phyloP scores from a whole-genome alignment of 2,113 vertebrate species.

The Osmerus eperlanus region DNA sequence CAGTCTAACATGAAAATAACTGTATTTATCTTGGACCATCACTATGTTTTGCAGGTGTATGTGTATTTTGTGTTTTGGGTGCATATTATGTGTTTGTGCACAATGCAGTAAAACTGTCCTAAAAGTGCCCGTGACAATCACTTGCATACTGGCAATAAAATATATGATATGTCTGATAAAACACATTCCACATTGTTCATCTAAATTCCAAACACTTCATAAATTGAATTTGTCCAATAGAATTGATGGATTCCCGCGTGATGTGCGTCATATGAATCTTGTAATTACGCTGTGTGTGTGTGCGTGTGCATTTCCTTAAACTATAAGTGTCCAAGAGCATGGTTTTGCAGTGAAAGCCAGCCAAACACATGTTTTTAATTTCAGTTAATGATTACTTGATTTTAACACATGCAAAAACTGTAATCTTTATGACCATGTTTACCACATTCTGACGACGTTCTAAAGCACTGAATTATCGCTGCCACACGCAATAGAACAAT shows the following conservation, averaged over 20 bases:
- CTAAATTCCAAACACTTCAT: constrained; percentile 31
- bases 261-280: constrained; percentile 5
- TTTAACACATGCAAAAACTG: neutral
- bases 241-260: neutral
- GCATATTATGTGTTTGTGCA: too few relatives aligned
- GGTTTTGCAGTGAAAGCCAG: too few relatives aligned
- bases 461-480: neutral
- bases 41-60: too few relatives aligned
- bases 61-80: too few relatives aligned
- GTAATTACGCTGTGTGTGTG: too few relatives aligned
- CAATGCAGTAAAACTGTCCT: too few relatives aligned
- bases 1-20: too few relatives aligned
- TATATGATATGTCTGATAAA: neutral
- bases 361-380: neutral
- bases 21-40: too few relatives aligned
- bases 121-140: too few relatives aligned
- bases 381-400: constrained; percentile 4
- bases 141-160: neutral
- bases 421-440: neutral
- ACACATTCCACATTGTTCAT: constrained; percentile 10
- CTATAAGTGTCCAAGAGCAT: too few relatives aligned
- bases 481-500: neutral
- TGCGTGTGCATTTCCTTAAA: too few relatives aligned
- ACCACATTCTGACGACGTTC: neutral
- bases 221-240: constrained; percentile 31